Evolutionary conservation across 1,140 invertebrate genomes (phyloP), one percentile per base, ranked within the genome.

Genomic region (Drosophila neocordata): DNA sequence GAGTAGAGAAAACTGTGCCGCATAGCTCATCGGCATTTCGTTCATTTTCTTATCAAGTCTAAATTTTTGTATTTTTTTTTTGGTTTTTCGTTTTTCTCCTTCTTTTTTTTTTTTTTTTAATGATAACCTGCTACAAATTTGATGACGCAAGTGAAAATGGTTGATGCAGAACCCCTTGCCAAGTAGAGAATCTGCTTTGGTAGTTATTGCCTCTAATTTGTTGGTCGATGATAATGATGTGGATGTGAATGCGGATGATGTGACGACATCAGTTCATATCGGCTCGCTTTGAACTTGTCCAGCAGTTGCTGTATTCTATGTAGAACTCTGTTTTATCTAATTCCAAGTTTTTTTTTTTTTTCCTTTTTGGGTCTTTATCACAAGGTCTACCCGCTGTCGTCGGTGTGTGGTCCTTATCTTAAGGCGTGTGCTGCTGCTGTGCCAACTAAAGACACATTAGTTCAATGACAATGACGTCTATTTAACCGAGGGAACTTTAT

Each of bases 71-170:
- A 6, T 31, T 31, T 31, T 31, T 31, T 31, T 31, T 6, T 31
- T 5, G 27, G 3, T 31, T 31, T 31, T 31, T 31, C 27, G 27
- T 31, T 31, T 31, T 31, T 31, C 27, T 31, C 35, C 24, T 4
- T 34, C 9, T 44, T 44, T 13, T 44, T 38, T 37, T 12, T 38
- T 38, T 4, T 15, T 44, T 44, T 44, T 44, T 48, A 48, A 48
- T 69, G 75, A 83, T 83, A 83, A 84, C 72, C 80, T 61, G 82
- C 81, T 74, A 87, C 73, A 85, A 87, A 74, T 87, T 87, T 72
- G 77, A 87, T 84, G 81, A 84, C 81, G 81, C 77, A 85, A 85
- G 53, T 60, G 35, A 34, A 70, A 64, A 56, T 55, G 24, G 35
- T 18, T 15, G 12, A 13, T 31, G 27, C 27, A 57, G 31, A 51